phyloP scores from a whole-genome alignment of 2,797 vertebrate genomes.

The Catamblyrhynchus diadema region DNA sequence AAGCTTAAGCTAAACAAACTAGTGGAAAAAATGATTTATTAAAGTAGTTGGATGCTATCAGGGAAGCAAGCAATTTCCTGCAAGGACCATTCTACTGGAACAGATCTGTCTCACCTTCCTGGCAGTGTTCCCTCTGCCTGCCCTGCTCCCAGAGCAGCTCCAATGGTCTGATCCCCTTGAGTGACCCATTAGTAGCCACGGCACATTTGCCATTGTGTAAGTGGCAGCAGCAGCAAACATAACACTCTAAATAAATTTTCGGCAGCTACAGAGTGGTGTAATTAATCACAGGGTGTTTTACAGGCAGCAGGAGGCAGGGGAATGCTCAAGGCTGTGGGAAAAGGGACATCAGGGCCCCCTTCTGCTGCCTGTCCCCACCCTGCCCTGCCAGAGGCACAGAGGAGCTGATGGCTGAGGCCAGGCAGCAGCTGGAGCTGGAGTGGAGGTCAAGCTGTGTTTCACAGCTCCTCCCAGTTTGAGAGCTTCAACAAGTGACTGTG shows the following conservation, averaged over 20 bases:
- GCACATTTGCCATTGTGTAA: not conserved
- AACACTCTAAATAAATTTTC: constrained; percentile 6
- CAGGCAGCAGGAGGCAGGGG: not conserved
- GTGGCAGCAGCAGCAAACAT: not conserved
- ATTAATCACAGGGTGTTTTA: not conserved
- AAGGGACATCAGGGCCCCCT: not conserved
- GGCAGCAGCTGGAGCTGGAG: not conserved
- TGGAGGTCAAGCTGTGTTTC: not conserved
- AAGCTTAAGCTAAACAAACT: not conserved
- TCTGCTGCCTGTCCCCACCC: not conserved
- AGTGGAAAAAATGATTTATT: not conserved
- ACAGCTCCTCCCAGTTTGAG: not conserved
- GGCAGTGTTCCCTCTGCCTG: not conserved
- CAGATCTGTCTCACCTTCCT: not conserved
- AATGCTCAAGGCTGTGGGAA: not conserved
- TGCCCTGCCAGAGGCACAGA: not conserved
- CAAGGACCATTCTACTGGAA: not conserved
- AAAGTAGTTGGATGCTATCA: not conserved
- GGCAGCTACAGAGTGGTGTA: not conserved
- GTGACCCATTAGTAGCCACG: constrained; percentile 11
- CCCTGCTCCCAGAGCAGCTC: not conserved
- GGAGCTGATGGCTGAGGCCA: too few species aligned
- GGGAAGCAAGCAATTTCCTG: not conserved
- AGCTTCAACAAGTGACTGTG: accelerated
- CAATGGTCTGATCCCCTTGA: not conserved